These are phyloP conservation scores for Colistium nudipinnis DNA, from an alignment of 2,113 vertebrate species.

Conservation along the genomic window DNA sequence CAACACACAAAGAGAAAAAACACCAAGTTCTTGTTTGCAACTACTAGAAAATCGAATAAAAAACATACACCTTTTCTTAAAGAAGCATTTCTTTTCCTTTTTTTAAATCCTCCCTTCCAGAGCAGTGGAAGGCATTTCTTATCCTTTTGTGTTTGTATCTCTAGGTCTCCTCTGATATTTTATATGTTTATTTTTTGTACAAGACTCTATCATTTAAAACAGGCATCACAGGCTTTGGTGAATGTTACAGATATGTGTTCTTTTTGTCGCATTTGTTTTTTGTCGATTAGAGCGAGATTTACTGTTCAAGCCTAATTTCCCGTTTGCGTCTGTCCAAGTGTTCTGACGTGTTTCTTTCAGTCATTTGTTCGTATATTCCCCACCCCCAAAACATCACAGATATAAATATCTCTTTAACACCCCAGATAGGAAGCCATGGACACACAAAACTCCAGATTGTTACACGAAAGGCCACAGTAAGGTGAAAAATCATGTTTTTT, in stretches of 20 bases:
- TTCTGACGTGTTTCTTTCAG: slow-evolving; percentile 55
- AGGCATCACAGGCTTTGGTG: slow-evolving; percentile 95
- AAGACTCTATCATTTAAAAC: slow-evolving; percentile 84
- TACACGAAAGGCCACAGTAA: slow-evolving; percentile 93
- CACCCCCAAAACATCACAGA: slow-evolving; percentile 62
- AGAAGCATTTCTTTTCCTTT: slow-evolving; percentile 91
- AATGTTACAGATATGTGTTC: slow-evolving; percentile 85
- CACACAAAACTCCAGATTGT: slow-evolving; percentile 83
- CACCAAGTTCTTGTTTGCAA: slow-evolving; percentile 90
- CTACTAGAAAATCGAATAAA: slow-evolving; percentile 99
- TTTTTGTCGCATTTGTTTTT: slow-evolving; percentile 59
- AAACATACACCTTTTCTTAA: slow-evolving; percentile 97
- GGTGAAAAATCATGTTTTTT: slow-evolving; percentile 84
- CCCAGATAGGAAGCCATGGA: slow-evolving; percentile 77
- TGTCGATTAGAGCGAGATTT: slow-evolving; percentile 36
- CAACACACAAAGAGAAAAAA: slow-evolving; percentile 93
- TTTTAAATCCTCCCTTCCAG: slow-evolving; percentile 82
- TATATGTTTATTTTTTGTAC: slow-evolving; percentile 80
- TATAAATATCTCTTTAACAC: slow-evolving; percentile 75
- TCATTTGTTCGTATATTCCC: slow-evolving; percentile 45
- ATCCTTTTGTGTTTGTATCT: slow-evolving; percentile 75
- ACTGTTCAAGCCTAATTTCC: slow-evolving; percentile 50
- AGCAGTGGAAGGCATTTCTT: slow-evolving; percentile 89
- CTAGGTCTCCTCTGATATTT: slow-evolving; percentile 74
- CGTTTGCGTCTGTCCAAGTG: slow-evolving; percentile 30